Evolutionary conservation across 2,797 vertebrate genomes (phyloP).

Genomic region (Rhinogobio ventralis): DNA sequence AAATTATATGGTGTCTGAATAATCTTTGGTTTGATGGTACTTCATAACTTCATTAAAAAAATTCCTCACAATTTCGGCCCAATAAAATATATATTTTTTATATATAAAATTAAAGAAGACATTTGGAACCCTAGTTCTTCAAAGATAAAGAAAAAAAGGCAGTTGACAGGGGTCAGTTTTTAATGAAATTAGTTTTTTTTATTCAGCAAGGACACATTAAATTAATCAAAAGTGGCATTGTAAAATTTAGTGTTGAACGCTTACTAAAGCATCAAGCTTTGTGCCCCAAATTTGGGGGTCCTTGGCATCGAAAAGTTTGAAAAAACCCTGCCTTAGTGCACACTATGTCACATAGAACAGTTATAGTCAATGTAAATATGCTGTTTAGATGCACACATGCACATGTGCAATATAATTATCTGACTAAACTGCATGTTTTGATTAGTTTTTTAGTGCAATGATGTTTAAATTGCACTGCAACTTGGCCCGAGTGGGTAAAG

Average conservation of each 20-base stretch:
- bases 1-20: too few relatives aligned
- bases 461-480: constrained; percentile 2
- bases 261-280: not conserved
- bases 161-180: too few relatives aligned
- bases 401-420: not conserved
- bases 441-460: constrained; percentile 22
- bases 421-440: constrained; percentile 10
- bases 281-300: not conserved
- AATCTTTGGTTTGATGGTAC: too few relatives aligned
- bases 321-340: not conserved
- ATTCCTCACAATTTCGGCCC: not conserved
- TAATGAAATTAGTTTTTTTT: not conserved
- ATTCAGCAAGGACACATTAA: not conserved
- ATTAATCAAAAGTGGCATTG: not conserved
- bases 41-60: too few relatives aligned
- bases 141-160: too few relatives aligned
- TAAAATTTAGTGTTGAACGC: not conserved
- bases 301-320: not conserved
- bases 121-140: too few relatives aligned
- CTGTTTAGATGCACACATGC: not conserved
- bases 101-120: too few relatives aligned
- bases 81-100: not conserved
- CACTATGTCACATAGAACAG: not conserved
- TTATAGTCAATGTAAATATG: not conserved
- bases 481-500: constrained; percentile 29